Conservation (phyloP, 2,888 invertebrate species). For the Lymantria monacha region DNA sequence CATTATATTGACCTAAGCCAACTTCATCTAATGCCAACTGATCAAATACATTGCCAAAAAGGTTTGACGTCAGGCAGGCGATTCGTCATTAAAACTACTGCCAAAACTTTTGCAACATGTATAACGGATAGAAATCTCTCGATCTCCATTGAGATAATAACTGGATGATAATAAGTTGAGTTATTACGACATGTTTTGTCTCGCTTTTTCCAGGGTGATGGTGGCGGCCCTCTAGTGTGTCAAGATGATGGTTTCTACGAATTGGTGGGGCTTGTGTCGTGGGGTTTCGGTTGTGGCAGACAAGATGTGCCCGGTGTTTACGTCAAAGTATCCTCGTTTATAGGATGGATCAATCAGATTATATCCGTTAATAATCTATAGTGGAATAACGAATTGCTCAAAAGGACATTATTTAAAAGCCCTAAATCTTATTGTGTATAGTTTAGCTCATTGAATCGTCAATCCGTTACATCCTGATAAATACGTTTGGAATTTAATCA, state of each 20-base stretch:
- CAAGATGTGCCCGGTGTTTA: slow-evolving; percentile 98
- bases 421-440: neutral
- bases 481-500: no score
- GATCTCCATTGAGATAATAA: no score
- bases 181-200: neutral
- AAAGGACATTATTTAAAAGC: slow-evolving; percentile 12
- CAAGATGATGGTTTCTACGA: slow-evolving; percentile 96
- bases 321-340: slow-evolving; percentile 96
- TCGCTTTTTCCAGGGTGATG: slow-evolving; percentile 87
- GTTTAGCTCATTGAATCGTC: no score
- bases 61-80: no score
- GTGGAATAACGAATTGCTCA: slow-evolving; percentile 11
- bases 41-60: no score
- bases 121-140: no score
- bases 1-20: no score
- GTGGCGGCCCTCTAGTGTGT: slow-evolving; percentile 96
- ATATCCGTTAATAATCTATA: slow-evolving; percentile 96
- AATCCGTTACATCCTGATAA: no score
- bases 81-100: no score
- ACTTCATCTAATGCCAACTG: no score
- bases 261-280: slow-evolving; percentile 95
- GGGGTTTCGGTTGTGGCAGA: slow-evolving; percentile 97
- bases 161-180: no score
- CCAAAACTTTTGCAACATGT: no score
- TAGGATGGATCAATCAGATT: slow-evolving; percentile 98